Conservation (phyloP, 2,888 invertebrate genomes). For the Nomada lathburiana region DNA sequence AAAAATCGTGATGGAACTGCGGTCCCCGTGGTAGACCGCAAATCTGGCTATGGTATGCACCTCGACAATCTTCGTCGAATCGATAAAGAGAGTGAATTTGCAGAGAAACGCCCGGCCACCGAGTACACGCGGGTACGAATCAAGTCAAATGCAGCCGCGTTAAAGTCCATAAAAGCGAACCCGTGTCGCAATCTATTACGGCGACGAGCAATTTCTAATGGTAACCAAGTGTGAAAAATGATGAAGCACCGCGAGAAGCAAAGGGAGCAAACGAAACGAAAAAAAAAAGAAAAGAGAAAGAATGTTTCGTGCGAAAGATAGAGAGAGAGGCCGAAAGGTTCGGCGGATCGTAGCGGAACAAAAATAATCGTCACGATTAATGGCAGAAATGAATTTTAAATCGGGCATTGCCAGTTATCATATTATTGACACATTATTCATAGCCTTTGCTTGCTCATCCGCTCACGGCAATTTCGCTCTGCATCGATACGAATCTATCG, state of each 20-base stretch:
- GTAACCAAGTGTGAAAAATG: neutral
- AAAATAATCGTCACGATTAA: neutral
- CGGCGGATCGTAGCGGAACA: no score
- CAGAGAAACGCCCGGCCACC: slow-evolving; percentile 28
- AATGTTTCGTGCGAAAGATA: neutral
- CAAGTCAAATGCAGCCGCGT: slow-evolving; percentile 45
- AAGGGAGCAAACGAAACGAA: neutral
- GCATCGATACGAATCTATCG: no score
- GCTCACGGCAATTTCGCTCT: no score
- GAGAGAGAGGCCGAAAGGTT: no score
- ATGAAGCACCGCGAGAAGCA: neutral
- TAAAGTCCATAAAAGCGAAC: slow-evolving; percentile 47
- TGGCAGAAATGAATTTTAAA: no score
- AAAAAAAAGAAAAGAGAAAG: no score
- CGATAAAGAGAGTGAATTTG: slow-evolving; percentile 68
- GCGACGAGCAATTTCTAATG: neutral
- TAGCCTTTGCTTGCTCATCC: no score
- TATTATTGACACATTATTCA: no score
- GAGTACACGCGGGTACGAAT: slow-evolving; percentile 45
- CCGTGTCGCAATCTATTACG: slow-evolving; percentile 11
- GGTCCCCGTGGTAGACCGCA: slow-evolving; percentile 69
- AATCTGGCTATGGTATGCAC: slow-evolving; percentile 67
- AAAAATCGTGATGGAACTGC: slow-evolving; percentile 72
- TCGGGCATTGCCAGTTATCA: no score
- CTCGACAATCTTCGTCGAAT: slow-evolving; percentile 64